Percentiles rank a stretch among this genome's conserved stretches.
Evolutionary conservation across 2,888 invertebrate genomes (phyloP).

Genomic region (Itoplectis maculator): DNA sequence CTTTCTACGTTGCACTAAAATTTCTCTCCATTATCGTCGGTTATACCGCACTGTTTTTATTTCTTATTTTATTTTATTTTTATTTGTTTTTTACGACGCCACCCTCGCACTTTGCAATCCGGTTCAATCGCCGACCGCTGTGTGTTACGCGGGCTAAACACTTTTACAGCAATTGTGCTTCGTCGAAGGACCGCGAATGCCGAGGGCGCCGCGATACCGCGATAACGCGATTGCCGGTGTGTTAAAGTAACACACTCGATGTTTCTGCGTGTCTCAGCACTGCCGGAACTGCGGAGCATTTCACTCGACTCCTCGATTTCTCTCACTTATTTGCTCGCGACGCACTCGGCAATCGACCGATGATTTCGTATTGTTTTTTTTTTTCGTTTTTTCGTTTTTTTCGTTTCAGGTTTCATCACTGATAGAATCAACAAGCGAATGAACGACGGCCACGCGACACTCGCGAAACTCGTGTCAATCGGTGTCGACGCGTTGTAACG

Average conservation of each 20-base stretch:
- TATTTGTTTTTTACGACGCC: constrained; percentile 13
- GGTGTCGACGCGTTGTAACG: neutral
- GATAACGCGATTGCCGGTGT: constrained; percentile 7
- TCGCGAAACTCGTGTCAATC: constrained; percentile 19
- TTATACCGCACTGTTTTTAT: constrained; percentile 36
- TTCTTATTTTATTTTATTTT: neutral
- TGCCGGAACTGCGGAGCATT: neutral
- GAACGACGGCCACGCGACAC: constrained; percentile 10
- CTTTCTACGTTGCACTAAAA: constrained; percentile 43
- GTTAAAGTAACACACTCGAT: constrained; percentile 15
- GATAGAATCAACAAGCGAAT: neutral
- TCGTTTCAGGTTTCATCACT: neutral
- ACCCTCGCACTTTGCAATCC: constrained; percentile 31
- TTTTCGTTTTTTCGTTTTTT: too few species aligned
- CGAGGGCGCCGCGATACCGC: neutral
- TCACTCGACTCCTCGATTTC: neutral
- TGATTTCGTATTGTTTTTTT: too few species aligned
- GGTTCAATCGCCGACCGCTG: constrained; percentile 3
- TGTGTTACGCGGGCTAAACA: constrained; percentile 16
- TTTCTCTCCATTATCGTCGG: constrained; percentile 32
- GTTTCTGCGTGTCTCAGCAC: neutral
- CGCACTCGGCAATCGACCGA: neutral
- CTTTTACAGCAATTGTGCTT: too few species aligned
- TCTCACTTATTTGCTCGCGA: neutral
- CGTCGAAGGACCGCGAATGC: too few species aligned